Evolutionary conservation across 2,888 invertebrate genomes (phyloP).

Genomic region (Uropetala carovei): DNA sequence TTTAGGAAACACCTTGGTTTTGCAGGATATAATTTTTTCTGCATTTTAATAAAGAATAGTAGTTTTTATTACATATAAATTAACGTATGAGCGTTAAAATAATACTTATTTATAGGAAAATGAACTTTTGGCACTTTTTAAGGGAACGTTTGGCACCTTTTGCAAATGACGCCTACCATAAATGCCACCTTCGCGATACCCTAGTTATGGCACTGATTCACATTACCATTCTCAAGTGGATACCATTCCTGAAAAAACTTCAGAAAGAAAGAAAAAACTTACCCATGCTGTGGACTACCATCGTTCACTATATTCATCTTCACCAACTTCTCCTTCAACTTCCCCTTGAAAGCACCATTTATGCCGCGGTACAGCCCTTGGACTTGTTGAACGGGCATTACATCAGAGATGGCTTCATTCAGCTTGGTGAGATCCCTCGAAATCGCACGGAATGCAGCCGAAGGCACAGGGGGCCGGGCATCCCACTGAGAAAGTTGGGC

Average conservation of each 20-base stretch:
- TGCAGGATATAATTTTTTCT: too few species aligned
- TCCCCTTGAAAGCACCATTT: conserved; percentile 91
- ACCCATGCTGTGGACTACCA: conserved; percentile 97
- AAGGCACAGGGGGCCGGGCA: conserved; percentile 96
- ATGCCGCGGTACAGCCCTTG: conserved; percentile 85
- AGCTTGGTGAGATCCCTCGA: conserved; percentile 92
- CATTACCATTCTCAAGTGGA: not conserved
- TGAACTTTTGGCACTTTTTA: too few species aligned
- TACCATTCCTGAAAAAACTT: not conserved
- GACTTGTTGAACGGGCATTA: conserved; percentile 84
- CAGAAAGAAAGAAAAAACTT: conserved; percentile 68
- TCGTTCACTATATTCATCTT: conserved; percentile 94
- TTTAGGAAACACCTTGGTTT: too few species aligned
- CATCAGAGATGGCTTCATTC: conserved; percentile 92
- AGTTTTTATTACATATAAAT: too few species aligned
- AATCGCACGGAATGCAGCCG: conserved; percentile 90
- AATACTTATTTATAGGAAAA: too few species aligned
- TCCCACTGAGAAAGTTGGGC: conserved; percentile 93
- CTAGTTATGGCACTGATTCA: too few species aligned
- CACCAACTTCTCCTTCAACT: conserved; percentile 88
- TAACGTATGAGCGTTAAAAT: too few species aligned
- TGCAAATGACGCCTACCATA: too few species aligned
- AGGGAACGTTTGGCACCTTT: too few species aligned
- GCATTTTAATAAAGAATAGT: too few species aligned
- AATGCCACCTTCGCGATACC: too few species aligned